These are phyloP conservation scores for Pheosia gnoma DNA, from an alignment of 2,888 invertebrate genomes.

Conservation along the genomic window DNA sequence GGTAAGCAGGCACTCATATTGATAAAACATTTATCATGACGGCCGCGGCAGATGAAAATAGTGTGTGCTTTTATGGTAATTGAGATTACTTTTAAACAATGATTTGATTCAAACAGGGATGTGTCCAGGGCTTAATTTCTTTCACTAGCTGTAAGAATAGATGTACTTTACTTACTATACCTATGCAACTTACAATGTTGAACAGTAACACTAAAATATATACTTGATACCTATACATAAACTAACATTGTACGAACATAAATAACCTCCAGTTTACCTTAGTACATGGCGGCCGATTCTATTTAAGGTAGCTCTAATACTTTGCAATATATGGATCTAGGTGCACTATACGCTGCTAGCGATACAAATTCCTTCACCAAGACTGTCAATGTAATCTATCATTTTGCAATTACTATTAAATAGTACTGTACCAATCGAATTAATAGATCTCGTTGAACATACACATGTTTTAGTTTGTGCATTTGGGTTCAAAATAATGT, in stretches of 20 bases:
- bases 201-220: neutral
- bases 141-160: neutral
- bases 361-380: neutral
- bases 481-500: neutral
- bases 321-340: conserved; percentile 26
- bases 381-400: neutral
- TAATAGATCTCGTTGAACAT: no score
- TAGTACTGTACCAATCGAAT: no score
- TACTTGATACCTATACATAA: no score
- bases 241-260: neutral
- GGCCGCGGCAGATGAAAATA: conserved; percentile 15
- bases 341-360: conserved; percentile 21
- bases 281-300: conserved; percentile 36
- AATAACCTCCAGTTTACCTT: conserved; percentile 32
- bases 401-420: no score
- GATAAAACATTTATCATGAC: conserved; percentile 33
- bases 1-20: conserved; percentile 6
- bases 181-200: no score
- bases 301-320: conserved; percentile 29
- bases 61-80: conserved; percentile 11
- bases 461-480: no score
- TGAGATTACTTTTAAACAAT: neutral
- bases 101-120: no score
- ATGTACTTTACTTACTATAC: neutral
- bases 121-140: no score